Percentiles rank a stretch among this genome's conserved stretches.
Evolutionary conservation across 1,140 invertebrate species (phyloP).

Genomic region (Medauroidea extradentata): DNA sequence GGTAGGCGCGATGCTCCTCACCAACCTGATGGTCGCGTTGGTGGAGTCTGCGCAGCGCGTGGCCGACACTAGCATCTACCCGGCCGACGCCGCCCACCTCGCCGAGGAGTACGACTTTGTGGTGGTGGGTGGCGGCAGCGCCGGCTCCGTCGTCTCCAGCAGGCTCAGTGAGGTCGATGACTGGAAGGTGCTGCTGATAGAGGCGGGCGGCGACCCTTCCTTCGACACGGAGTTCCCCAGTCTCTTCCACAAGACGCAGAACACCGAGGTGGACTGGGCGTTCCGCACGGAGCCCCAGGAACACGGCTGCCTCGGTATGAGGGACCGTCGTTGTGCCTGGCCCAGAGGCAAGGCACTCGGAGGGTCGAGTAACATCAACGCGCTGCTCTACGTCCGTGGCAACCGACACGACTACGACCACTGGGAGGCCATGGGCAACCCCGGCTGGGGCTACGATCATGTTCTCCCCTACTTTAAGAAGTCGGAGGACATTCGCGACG

Average conservation of each 20-base stretch:
- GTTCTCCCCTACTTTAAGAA: constrained; percentile 43
- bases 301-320: constrained; percentile 42
- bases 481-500: constrained; percentile 33
- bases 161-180: constrained; percentile 38
- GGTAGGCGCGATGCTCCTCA: too few relatives aligned
- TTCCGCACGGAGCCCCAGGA: constrained; percentile 48
- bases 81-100: too few relatives aligned
- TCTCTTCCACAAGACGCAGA: constrained; percentile 19
- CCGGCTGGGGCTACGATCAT: constrained; percentile 50
- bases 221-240: constrained; percentile 25
- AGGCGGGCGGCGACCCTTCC: constrained; percentile 43
- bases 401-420: constrained; percentile 53
- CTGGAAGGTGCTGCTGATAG: constrained; percentile 44
- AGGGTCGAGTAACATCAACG: constrained; percentile 53
- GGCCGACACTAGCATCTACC: too few relatives aligned
- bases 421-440: constrained; percentile 43
- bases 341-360: constrained; percentile 45
- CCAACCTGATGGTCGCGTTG: too few relatives aligned
- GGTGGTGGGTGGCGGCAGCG: constrained; percentile 49
- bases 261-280: constrained; percentile 44
- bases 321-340: constrained; percentile 39
- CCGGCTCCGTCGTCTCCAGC: constrained; percentile 49
- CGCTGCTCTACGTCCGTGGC: constrained; percentile 56
- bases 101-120: constrained; percentile 23
- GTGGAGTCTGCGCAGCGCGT: too few relatives aligned